Percentiles rank a stretch among this genome's conserved stretches.
These are phyloP conservation scores for Troilus luridus DNA, from an alignment of 2,888 invertebrate species.

Conservation along the genomic window DNA sequence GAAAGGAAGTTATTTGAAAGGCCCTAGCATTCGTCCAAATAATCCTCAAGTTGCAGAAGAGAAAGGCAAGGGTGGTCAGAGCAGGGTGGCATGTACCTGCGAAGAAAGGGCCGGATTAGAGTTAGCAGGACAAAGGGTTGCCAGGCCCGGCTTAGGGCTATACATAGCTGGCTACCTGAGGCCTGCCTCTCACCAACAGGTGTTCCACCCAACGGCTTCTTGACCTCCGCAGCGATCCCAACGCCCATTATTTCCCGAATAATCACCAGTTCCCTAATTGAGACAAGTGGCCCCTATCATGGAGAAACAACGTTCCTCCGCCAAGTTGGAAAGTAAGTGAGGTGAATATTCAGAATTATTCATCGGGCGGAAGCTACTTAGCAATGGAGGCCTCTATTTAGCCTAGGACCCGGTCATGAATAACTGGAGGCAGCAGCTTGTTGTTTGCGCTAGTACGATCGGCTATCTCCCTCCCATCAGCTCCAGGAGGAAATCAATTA, in stretches of 20 bases:
- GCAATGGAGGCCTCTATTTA: conserved; percentile 29
- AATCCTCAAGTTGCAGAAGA: not conserved
- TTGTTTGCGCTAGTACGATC: not conserved
- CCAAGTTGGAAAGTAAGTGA: conserved; percentile 8
- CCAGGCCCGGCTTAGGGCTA: conserved; percentile 22
- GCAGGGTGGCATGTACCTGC: not conserved
- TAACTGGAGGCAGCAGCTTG: not conserved
- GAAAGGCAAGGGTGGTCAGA: not conserved
- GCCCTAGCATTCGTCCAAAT: too few species aligned
- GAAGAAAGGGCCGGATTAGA: conserved; percentile 29
- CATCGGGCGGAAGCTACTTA: conserved; percentile 14
- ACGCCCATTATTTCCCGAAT: not conserved
- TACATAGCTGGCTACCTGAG: conserved; percentile 31
- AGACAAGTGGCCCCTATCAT: conserved; percentile 16
- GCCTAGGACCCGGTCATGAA: not conserved
- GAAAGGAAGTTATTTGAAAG: too few species aligned
- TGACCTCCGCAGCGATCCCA: not conserved
- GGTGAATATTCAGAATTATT: conserved; percentile 41
- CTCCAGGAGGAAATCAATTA: conserved; percentile 36
- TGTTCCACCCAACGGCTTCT: conserved; percentile 20
- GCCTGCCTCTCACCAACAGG: conserved; percentile 40
- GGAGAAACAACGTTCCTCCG: not conserved
- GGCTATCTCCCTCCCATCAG: conserved; percentile 6
- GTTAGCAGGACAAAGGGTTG: conserved; percentile 25
- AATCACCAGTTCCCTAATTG: conserved; percentile 16